Percentiles rank a stretch among this genome's conserved stretches.
These are phyloP conservation scores for Oxyura jamaicensis DNA, from an alignment of 2,113 vertebrate genomes.

Conservation along the genomic window DNA sequence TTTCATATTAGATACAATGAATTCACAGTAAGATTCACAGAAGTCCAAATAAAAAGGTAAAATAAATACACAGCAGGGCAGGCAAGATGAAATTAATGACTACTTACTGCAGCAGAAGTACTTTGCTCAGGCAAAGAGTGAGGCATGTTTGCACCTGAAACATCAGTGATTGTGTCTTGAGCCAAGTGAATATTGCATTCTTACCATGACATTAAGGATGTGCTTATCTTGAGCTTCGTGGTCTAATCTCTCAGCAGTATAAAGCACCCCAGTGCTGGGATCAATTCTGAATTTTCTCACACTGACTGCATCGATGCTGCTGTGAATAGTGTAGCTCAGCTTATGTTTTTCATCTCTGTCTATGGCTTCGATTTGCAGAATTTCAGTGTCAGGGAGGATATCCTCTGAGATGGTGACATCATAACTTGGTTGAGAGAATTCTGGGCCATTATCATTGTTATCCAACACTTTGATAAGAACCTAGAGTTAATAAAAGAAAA, in stretches of 20 bases:
- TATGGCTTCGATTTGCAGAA: slow-evolving; percentile 91
- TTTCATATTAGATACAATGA: slow-evolving; percentile 47
- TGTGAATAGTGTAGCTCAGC: slow-evolving; percentile 90
- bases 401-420: slow-evolving; percentile 93
- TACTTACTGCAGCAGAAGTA: not conserved
- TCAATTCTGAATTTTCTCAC: slow-evolving; percentile 92
- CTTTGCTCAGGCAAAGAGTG: not conserved
- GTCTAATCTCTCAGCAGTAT: slow-evolving; percentile 88
- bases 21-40: not conserved
- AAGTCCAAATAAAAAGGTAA: slow-evolving; percentile 21
- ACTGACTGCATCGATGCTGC: slow-evolving; percentile 90
- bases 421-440: slow-evolving; percentile 91
- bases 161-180: not conserved
- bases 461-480: slow-evolving; percentile 92
- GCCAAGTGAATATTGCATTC: not conserved
- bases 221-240: slow-evolving; percentile 93
- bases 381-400: slow-evolving; percentile 88
- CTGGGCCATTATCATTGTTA: slow-evolving; percentile 94
- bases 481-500: slow-evolving; percentile 73
- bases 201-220: slow-evolving; percentile 93
- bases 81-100: slow-evolving; percentile 18
- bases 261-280: slow-evolving; percentile 85
- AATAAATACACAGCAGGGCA: not conserved
- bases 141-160: not conserved
- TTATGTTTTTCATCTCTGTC: slow-evolving; percentile 92